A percentile compares a stretch with the other conserved stretches of the same genome.
Evolutionary conservation across 2,113 vertebrate genomes (phyloP).

Genomic region (Crotophaga sulcirostris): DNA sequence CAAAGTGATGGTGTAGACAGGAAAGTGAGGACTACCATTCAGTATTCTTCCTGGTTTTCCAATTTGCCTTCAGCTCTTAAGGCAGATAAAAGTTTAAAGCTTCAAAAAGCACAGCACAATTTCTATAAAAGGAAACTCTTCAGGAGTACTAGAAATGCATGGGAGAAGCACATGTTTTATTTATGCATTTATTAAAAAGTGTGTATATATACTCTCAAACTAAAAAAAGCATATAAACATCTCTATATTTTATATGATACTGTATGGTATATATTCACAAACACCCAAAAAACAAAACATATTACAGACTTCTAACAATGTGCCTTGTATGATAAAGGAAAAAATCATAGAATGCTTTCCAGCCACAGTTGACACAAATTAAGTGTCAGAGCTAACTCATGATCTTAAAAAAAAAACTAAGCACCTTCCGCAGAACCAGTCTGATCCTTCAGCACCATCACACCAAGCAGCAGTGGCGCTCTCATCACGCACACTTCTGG

Average conservation of each 20-base stretch:
- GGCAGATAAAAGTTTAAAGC: not conserved
- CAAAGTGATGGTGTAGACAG: constrained; percentile 27
- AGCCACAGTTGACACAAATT: not conserved
- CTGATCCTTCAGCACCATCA: not conserved
- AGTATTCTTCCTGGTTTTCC: not conserved
- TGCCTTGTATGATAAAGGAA: not conserved
- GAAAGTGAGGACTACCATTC: not conserved
- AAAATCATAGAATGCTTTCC: not conserved
- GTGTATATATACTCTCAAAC: not conserved
- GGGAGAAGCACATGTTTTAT: not conserved
- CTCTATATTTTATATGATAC: not conserved
- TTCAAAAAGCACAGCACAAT: not conserved
- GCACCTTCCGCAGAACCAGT: not conserved
- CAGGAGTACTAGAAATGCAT: not conserved
- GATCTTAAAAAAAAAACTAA: not conserved
- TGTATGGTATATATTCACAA: not conserved
- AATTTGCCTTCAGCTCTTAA: not conserved
- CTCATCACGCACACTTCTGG: not conserved
- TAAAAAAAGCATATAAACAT: not conserved
- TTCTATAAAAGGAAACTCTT: not conserved
- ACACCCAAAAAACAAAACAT: not conserved
- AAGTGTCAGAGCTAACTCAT: not conserved
- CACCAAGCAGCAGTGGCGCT: not conserved
- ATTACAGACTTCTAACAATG: not conserved
- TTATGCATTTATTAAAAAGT: not conserved